These are phyloP conservation scores for Melinaea menophilus DNA, from an alignment of 2,888 invertebrate genomes.

Conservation along the genomic window DNA sequence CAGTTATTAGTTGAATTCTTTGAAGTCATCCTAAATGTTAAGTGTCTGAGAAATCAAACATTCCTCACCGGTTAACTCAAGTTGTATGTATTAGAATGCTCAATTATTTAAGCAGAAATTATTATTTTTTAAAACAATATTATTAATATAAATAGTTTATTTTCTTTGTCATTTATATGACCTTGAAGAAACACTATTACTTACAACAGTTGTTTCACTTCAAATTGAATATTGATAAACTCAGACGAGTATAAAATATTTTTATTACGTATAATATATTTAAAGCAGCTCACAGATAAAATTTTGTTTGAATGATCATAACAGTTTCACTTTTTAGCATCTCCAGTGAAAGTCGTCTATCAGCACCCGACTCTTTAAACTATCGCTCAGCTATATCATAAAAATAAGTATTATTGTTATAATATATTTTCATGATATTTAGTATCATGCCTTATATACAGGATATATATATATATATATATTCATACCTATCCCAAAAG, in stretches of 20 bases:
- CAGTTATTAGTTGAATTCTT: constrained; percentile 9
- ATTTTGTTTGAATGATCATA: constrained; percentile 38
- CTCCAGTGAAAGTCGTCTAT: constrained; percentile 66
- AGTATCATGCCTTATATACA: not conserved
- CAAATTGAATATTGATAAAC: constrained; percentile 19
- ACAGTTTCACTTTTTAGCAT: constrained; percentile 76
- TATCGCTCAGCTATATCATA: constrained; percentile 37
- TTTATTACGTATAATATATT: constrained; percentile 20
- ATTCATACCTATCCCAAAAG: constrained; percentile 1
- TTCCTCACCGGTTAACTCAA: not conserved
- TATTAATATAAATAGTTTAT: not conserved
- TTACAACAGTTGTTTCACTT: constrained; percentile 33
- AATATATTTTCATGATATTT: constrained; percentile 14
- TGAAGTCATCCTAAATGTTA: constrained; percentile 4
- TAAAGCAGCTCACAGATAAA: not conserved
- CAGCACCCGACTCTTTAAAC: constrained; percentile 67
- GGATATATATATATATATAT: not conserved
- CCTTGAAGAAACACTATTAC: constrained; percentile 42
- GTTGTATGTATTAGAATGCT: not conserved
- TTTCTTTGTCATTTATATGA: constrained; percentile 39
- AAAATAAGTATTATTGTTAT: constrained; percentile 20
- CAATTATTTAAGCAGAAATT: not conserved
- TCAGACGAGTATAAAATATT: constrained; percentile 7
- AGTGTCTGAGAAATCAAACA: constrained; percentile 7
- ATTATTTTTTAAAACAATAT: not conserved